phyloP scores from a whole-genome alignment of 2,888 invertebrate genomes.

The Spodoptera littoralis region DNA sequence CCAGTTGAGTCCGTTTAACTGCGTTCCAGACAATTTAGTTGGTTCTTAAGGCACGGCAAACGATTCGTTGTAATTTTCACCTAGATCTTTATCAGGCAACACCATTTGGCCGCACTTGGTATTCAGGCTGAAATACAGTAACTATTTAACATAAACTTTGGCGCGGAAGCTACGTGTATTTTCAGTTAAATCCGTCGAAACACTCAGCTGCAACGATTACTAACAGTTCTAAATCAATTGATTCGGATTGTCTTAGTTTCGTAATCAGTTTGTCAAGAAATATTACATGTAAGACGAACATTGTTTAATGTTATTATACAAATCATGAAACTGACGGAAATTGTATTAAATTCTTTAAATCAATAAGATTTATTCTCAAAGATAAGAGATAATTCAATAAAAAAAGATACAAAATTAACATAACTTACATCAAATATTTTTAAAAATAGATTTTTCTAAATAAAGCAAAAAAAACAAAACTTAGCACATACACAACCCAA shows the following conservation, averaged over 20 bases:
- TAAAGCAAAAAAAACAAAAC: not conserved
- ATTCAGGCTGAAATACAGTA: constrained; percentile 37
- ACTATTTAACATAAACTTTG: constrained; percentile 28
- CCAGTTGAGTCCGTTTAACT: not conserved
- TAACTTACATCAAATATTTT: too few species aligned
- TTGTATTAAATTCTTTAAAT: too few species aligned
- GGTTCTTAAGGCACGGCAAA: not conserved
- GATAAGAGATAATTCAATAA: too few species aligned
- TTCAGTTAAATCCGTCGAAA: constrained; percentile 26
- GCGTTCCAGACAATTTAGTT: not conserved
- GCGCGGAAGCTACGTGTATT: constrained; percentile 11
- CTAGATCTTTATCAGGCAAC: not conserved
- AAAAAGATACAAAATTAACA: too few species aligned
- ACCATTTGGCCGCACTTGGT: constrained; percentile 17
- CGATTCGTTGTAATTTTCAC: constrained; percentile 6
- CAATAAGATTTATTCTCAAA: too few species aligned
- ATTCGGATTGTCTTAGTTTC: constrained; percentile 7
- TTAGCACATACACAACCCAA: not conserved
- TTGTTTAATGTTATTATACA: too few species aligned
- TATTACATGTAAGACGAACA: too few species aligned
- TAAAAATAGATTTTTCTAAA: too few species aligned
- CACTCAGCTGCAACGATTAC: constrained; percentile 20
- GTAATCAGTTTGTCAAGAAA: too few species aligned
- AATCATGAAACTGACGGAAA: too few species aligned
- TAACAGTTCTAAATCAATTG: constrained; percentile 35